These are phyloP conservation scores for Lasioglossum oenotherae DNA, from an alignment of 2,888 invertebrate genomes.

Conservation along the genomic window DNA sequence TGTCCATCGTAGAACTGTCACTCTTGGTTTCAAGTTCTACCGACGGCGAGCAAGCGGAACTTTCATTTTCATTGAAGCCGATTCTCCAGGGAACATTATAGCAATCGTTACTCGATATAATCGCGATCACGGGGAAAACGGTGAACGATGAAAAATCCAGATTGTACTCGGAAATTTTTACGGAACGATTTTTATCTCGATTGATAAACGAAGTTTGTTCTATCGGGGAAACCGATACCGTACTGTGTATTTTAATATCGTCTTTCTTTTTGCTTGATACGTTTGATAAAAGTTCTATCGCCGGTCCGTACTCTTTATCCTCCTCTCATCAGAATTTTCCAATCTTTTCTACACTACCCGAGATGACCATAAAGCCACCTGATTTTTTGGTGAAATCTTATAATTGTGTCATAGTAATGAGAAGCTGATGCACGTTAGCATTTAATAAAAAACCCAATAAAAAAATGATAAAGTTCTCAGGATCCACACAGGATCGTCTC, in stretches of 20 bases:
- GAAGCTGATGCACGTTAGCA: too few species aligned
- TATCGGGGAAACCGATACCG: background rate
- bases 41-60: slow-evolving; percentile 28
- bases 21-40: background rate
- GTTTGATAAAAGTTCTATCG: background rate
- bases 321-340: background rate
- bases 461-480: too few species aligned
- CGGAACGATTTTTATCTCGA: background rate
- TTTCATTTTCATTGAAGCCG: slow-evolving; percentile 58
- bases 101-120: background rate
- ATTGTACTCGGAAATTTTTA: background rate
- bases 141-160: background rate
- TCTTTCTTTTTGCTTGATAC: background rate
- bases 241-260: background rate
- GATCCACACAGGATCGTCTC: background rate
- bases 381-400: too few species aligned
- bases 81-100: slow-evolving; percentile 12
- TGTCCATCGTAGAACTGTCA: background rate
- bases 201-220: background rate
- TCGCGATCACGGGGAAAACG: background rate
- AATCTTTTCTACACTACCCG: background rate
- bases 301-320: background rate
- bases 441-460: too few species aligned
- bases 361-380: too few species aligned
- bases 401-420: too few species aligned